Evolutionary conservation across 2,888 invertebrate species (phyloP).

Genomic region (Congeria kusceri): DNA sequence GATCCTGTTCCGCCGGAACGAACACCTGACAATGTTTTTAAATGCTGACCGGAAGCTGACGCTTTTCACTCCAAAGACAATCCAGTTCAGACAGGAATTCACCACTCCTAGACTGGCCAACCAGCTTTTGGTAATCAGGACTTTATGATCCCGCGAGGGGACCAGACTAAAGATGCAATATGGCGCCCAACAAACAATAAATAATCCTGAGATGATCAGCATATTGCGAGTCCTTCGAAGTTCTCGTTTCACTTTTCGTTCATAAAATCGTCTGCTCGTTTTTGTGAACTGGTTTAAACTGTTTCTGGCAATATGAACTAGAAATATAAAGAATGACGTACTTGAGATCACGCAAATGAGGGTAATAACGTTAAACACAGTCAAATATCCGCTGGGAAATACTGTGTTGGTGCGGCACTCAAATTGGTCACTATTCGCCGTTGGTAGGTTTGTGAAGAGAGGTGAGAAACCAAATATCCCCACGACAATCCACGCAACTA

Average conservation of each 20-base stretch:
- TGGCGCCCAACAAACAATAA: conserved; percentile 24
- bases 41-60: conserved; percentile 11
- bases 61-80: conserved; percentile 23
- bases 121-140: conserved; percentile 8
- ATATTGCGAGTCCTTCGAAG: conserved; percentile 14
- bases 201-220: conserved; percentile 19
- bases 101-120: conserved; percentile 11
- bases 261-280: too few relatives aligned
- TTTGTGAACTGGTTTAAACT: too few relatives aligned
- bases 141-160: background rate
- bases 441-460: background rate
- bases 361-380: background rate
- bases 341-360: background rate
- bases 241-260: conserved; percentile 4
- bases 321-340: too few relatives aligned
- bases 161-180: conserved; percentile 23
- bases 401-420: background rate
- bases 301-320: too few relatives aligned
- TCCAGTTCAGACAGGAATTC: conserved; percentile 28
- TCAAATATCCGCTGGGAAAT: background rate
- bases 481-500: background rate
- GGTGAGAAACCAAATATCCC: background rate
- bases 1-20: too few relatives aligned
- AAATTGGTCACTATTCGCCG: background rate
- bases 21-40: conserved; percentile 7